A percentile compares a stretch with the other conserved stretches of the same genome.
These are phyloP conservation scores for Pantelozetes paolii DNA, from an alignment of 2,888 invertebrate species.

Conservation along the genomic window DNA sequence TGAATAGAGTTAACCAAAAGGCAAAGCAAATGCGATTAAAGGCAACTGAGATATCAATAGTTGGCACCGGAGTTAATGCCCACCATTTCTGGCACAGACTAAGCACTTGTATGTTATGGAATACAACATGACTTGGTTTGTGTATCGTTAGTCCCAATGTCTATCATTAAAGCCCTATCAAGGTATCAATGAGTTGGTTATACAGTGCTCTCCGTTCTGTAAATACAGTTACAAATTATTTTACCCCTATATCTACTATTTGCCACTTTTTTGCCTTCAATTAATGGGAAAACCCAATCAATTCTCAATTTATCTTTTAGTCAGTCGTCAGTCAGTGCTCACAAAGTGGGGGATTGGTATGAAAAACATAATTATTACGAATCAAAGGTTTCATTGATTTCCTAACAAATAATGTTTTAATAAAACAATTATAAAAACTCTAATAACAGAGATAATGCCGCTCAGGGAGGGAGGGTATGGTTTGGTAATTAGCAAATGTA, in stretches of 20 bases:
- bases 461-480: too few species aligned
- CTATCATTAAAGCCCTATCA: neutral
- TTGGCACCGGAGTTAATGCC: neutral
- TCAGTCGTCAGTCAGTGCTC: too few species aligned
- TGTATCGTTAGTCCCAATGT: constrained; percentile 16
- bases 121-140: neutral
- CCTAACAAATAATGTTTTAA: too few species aligned
- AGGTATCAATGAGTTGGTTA: neutral
- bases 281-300: constrained; percentile 8
- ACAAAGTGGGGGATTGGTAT: too few species aligned
- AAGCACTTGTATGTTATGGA: neutral
- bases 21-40: neutral
- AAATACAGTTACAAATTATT: neutral
- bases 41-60: neutral
- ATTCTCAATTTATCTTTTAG: neutral
- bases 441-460: too few species aligned
- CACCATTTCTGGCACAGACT: neutral
- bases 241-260: neutral
- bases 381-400: too few species aligned
- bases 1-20: neutral
- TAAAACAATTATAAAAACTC: too few species aligned
- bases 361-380: too few species aligned
- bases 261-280: neutral
- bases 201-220: too few species aligned
- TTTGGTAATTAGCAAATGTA: too few species aligned